These are phyloP conservation scores for Pararge aegeria DNA, from an alignment of 1,140 invertebrate species.

Conservation along the genomic window DNA sequence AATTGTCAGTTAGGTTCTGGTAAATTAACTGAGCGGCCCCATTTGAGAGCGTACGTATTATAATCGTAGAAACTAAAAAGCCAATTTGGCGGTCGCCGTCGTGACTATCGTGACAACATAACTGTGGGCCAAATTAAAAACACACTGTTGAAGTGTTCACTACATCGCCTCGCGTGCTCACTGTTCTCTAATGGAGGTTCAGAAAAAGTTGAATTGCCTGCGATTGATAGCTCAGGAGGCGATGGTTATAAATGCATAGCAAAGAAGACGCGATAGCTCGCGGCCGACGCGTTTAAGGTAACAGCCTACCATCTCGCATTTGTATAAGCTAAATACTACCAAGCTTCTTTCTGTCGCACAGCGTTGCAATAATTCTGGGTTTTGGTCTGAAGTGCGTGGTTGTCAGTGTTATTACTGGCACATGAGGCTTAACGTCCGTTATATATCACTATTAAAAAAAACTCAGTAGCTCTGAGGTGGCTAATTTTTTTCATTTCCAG, in stretches of 20 bases:
- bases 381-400: too few relatives aligned
- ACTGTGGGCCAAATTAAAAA: conserved; percentile 30
- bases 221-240: conserved; percentile 40
- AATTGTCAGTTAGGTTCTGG: background rate
- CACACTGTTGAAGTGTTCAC: conserved; percentile 38
- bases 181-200: conserved; percentile 49
- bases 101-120: conserved; percentile 32
- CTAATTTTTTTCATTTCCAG: too few relatives aligned
- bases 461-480: too few relatives aligned
- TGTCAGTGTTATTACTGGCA: too few relatives aligned
- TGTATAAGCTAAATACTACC: too few relatives aligned
- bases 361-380: too few relatives aligned
- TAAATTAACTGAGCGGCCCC: conserved; percentile 1
- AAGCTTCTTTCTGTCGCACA: too few relatives aligned
- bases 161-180: conserved; percentile 47
- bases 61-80: conserved; percentile 12
- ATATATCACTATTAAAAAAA: too few relatives aligned
- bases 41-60: background rate
- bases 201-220: conserved; percentile 61
- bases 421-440: too few relatives aligned
- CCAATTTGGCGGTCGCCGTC: conserved; percentile 17
- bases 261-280: conserved; percentile 49
- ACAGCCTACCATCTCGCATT: too few relatives aligned
- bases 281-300: too few relatives aligned
- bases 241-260: background rate